phyloP scores from a whole-genome alignment of 2,888 invertebrate species.

The Drosophila ezoana region DNA sequence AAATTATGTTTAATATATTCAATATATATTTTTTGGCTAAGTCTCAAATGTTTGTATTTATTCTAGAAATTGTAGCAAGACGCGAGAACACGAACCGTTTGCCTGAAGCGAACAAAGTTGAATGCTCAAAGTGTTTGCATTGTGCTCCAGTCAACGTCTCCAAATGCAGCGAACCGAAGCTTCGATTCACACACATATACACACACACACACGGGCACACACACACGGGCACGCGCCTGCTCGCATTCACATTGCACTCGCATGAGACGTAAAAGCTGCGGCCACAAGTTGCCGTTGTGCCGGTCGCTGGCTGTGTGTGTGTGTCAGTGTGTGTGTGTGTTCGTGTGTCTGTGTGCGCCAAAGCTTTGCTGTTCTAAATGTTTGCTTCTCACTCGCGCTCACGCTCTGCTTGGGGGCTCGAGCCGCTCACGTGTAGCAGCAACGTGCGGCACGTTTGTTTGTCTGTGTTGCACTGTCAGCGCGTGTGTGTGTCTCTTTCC shows the following conservation, averaged over 20 bases:
- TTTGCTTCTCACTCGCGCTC: constrained; percentile 25
- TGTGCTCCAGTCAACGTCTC: constrained; percentile 14
- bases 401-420: constrained; percentile 9
- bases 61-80: constrained; percentile 6
- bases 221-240: constrained; percentile 40
- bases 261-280: constrained; percentile 58
- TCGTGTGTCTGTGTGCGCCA: constrained; percentile 8
- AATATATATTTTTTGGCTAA: background rate
- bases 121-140: constrained; percentile 52
- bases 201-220: constrained; percentile 39
- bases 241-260: constrained; percentile 66
- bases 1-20: background rate
- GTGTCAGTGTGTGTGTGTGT: constrained; percentile 11
- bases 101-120: constrained; percentile 59
- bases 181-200: too few species aligned
- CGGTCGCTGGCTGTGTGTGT: constrained; percentile 20
- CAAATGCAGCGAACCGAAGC: constrained; percentile 27
- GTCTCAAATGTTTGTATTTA: too few species aligned
- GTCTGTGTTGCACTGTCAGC: constrained; percentile 14
- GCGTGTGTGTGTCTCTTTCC: background rate
- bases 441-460: constrained; percentile 81
- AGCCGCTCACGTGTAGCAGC: constrained; percentile 74
- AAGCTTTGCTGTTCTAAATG: constrained; percentile 22
- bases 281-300: constrained; percentile 28
- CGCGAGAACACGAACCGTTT: constrained; percentile 56